Evolutionary conservation across 2,888 invertebrate genomes (phyloP), one percentile per base, ranked within the genome.

Genomic region (Agrypnus murinus): DNA sequence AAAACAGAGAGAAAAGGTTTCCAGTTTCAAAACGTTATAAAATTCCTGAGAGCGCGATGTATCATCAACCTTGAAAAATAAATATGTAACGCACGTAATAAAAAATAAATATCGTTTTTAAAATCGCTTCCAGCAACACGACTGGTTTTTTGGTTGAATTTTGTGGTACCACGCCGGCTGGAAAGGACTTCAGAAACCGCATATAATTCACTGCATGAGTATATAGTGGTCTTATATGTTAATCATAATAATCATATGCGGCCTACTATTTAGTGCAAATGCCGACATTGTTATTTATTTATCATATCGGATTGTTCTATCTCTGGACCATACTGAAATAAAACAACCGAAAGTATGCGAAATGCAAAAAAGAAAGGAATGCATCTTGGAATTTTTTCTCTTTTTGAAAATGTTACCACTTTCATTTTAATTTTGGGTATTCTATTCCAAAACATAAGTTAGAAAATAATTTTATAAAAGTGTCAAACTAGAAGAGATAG

Each of bases 241-340:
- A 69, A 69, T 69, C 55, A 69, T 63, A 63, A 69, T 69, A 69
- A 69, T 69, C 69, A 55, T 36, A 43, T 48, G 17, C 31, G 19
- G 38, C 36, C 57, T 58, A 60, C 58, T 68, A 71, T 71, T 74
- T 71, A 69, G 71, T 63, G 71, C 65, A 74, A 74, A 71, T 66
- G 69, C 69, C 69, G 65, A 65, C 69, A 36, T 48, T 71, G 70
- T 74, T 71, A 71, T 69, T 71, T 69, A 71, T 74, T 69, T 50
- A 65, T 62, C 40, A 8, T 68, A 12, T 38, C 38, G 25, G 25
- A 2, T 25, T 25, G 25, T 25, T 25, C 5, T 25, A 25, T 25
- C 25, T n/a, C 38, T n/a, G 38, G 2, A 38, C 12, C 38, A 12
- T 2, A 12, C 7, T 38, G 7, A 10, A 38, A n/a, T 10, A 12